Conservation (phyloP, 1,140 invertebrate genomes). For the Bilobella aurantiaca region DNA sequence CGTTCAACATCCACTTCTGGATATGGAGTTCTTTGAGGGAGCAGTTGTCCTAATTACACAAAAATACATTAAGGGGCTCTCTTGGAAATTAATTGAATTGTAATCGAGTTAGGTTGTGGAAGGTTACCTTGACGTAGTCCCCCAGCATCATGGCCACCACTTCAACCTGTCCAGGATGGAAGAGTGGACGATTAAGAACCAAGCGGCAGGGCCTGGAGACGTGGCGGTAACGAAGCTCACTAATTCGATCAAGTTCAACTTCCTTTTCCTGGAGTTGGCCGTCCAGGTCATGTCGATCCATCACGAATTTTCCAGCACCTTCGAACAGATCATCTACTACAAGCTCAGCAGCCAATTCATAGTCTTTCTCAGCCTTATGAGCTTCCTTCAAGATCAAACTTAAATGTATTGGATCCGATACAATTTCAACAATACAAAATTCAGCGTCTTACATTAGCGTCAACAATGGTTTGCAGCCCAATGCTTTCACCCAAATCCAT, state of each 20-base stretch:
- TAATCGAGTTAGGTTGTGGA: neutral
- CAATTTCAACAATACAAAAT: too few species aligned
- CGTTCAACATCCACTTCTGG: constrained; percentile 23
- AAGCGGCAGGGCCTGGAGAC: constrained; percentile 19
- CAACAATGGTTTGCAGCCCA: neutral
- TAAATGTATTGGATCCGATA: too few species aligned
- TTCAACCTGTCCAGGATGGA: constrained; percentile 7
- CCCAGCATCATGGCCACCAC: constrained; percentile 17
- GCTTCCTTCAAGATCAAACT: neutral
- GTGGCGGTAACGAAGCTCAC: neutral
- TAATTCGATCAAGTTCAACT: neutral
- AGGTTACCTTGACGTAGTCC: constrained; percentile 15
- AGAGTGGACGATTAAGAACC: constrained; percentile 26
- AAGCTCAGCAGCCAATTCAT: neutral
- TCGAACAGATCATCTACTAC: constrained; percentile 9
- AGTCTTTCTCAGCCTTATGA: neutral
- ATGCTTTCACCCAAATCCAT: neutral
- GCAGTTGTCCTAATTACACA: constrained; percentile 10
- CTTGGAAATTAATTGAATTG: neutral
- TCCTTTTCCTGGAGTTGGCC: neutral
- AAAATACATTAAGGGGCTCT: neutral
- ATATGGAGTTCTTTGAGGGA: constrained; percentile 20
- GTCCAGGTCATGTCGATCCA: neutral
- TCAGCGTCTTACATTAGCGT: neutral
- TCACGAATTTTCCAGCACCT: neutral